Evolutionary conservation across 2,888 invertebrate genomes (phyloP).

Genomic region (Ichneumon xanthorius): DNA sequence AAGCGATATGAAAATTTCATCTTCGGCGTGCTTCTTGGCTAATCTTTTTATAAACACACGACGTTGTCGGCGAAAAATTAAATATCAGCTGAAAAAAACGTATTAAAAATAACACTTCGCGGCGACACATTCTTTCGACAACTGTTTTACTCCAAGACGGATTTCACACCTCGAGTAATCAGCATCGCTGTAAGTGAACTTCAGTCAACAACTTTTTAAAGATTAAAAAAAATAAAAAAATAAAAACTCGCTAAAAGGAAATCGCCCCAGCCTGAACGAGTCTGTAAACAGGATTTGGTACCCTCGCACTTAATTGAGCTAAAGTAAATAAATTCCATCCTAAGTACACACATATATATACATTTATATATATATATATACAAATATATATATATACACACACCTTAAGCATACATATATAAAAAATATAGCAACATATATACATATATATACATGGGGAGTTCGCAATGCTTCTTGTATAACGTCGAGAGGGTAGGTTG

Average conservation of each 20-base stretch:
- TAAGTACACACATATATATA: conserved; percentile 12
- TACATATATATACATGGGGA: conserved; percentile 34
- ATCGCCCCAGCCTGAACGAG: conserved; percentile 25
- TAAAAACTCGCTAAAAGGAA: not conserved
- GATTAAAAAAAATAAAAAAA: conserved; percentile 17
- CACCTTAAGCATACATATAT: not conserved
- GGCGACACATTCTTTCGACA: no score
- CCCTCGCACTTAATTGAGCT: conserved; percentile 51
- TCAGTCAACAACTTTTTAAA: not conserved
- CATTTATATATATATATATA: not conserved
- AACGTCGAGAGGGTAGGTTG: conserved; percentile 28
- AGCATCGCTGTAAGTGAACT: no score
- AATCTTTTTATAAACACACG: no score
- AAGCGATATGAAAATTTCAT: no score
- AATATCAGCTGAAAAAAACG: no score
- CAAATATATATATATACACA: no score
- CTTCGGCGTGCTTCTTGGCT: no score
- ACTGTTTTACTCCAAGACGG: no score
- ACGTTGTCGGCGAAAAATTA: no score
- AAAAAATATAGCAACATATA: not conserved
- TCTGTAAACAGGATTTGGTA: conserved; percentile 30
- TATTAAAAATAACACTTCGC: no score
- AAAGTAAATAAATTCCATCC: conserved; percentile 56
- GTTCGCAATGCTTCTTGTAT: conserved; percentile 50
- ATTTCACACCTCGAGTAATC: no score